phyloP scores from a whole-genome alignment of 2,113 vertebrate species.

The Thermophis baileyi region DNA sequence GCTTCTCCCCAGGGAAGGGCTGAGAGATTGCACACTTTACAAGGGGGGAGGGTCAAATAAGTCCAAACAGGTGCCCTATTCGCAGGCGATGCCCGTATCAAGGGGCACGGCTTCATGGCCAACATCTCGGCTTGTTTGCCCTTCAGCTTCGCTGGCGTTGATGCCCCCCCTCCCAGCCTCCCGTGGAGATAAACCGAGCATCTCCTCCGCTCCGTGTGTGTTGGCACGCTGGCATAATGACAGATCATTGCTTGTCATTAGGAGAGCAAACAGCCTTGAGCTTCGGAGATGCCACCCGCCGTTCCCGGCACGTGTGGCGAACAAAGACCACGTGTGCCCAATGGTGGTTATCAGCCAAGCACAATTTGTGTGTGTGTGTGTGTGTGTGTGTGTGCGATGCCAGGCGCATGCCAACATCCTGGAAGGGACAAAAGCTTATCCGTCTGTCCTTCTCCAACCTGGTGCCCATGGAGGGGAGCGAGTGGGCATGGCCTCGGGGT shows the following conservation, averaged over 20 bases:
- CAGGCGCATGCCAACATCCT: neutral
- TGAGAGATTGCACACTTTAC: accelerated
- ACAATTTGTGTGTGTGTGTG: too few species aligned
- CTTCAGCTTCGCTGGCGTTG: neutral
- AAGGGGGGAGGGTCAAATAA: too few species aligned
- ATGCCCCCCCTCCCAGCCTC: accelerated
- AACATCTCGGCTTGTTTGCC: neutral
- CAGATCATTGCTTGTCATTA: neutral
- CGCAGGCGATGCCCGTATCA: neutral
- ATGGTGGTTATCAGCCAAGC: neutral
- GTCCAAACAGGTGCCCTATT: too few species aligned
- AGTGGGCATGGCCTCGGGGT: neutral
- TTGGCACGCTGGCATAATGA: neutral
- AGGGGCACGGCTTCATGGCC: neutral
- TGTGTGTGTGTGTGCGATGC: too few species aligned
- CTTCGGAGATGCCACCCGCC: neutral
- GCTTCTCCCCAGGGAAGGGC: too few species aligned
- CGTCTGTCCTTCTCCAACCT: neutral
- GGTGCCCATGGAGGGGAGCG: neutral
- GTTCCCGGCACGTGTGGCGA: neutral
- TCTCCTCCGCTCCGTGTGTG: neutral
- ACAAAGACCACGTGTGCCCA: neutral
- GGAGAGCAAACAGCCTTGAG: neutral
- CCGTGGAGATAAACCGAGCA: neutral
- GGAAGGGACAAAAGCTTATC: neutral